Evolutionary conservation across 2,888 invertebrate species (phyloP), one percentile per base, ranked within the genome.

Genomic region (Anodontia alba): DNA sequence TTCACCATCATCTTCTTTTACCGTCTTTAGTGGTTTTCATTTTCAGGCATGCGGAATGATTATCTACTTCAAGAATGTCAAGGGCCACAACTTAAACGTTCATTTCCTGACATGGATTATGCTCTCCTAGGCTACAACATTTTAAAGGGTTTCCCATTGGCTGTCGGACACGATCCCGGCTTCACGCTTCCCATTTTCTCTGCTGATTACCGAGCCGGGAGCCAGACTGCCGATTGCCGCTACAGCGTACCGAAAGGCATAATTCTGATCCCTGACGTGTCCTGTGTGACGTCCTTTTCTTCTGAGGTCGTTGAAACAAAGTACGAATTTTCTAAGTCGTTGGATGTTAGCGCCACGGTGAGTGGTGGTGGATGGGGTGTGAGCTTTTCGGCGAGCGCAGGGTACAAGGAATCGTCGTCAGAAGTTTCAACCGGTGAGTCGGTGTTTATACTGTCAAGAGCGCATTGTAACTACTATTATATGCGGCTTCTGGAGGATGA

Each of bases 41-140:
- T 49, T 73, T 7, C 33, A 80, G 76, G 77, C 1, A 73, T 74
- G 70, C 49, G 73, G 7, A 62, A 75, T n/a, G 81, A 78, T 49
- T 73, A 76, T 46, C 8, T 51, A 15, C 43, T 84, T 0, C 81
- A 84, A 62, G 79, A 76, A 23, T 84, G 84, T 54, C 49, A 73
- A 31, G 78, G 62, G 17, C 42, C 69, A 2, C 1, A 75, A 1
- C 62, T 75, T 0, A 81, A 84, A 31, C 38, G 70, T 1, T 73
- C 81, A 10, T 84, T 81, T 73, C 84, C 84, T 0, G 80, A 84
- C 51, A 42, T 84, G 7, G 81, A 81, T 62, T 84, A 84, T 38
- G 67, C 84, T 1, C 51, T 81, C 26, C 57, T 81, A 33, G 84
- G 84, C 20, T 81, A 84, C 71, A 74, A 81, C 71, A 49, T 76